These are phyloP conservation scores for Lissocephala sabroskyi DNA, from an alignment of 2,888 invertebrate species.

Conservation along the genomic window DNA sequence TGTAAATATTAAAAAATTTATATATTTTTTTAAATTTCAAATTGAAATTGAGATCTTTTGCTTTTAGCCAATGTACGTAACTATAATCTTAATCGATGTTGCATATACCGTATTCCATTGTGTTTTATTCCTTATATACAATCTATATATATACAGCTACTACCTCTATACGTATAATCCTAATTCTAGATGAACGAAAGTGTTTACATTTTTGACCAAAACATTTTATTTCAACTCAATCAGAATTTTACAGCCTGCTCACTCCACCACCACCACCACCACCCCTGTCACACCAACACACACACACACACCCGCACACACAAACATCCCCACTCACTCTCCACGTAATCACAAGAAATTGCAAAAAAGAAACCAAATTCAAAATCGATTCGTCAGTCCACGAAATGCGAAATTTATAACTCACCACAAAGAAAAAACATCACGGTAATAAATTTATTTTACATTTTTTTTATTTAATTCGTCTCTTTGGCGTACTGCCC, in stretches of 20 bases:
- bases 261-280: conserved; percentile 21
- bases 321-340: conserved; percentile 12
- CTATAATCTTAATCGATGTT: too few species aligned
- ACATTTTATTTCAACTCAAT: too few species aligned
- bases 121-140: too few species aligned
- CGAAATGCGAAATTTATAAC: conserved; percentile 27
- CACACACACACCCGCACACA: conserved; percentile 16
- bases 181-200: too few species aligned
- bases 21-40: too few species aligned
- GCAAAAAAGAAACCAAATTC: conserved; percentile 11
- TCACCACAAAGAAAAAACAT: conserved; percentile 3
- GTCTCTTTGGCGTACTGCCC: background rate
- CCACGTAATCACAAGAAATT: background rate
- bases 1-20: too few species aligned
- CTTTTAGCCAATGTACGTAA: too few species aligned
- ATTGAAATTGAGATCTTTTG: background rate
- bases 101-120: too few species aligned
- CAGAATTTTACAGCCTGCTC: conserved; percentile 34
- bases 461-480: conserved; percentile 4
- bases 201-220: background rate
- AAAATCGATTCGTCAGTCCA: conserved; percentile 33
- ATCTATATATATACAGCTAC: too few species aligned
- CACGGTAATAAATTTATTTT: conserved; percentile 3
- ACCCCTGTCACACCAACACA: conserved; percentile 18
- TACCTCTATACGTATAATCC: too few species aligned